Evolutionary conservation across 1,140 invertebrate species (phyloP).

Genomic region (Drosophila nasuta): DNA sequence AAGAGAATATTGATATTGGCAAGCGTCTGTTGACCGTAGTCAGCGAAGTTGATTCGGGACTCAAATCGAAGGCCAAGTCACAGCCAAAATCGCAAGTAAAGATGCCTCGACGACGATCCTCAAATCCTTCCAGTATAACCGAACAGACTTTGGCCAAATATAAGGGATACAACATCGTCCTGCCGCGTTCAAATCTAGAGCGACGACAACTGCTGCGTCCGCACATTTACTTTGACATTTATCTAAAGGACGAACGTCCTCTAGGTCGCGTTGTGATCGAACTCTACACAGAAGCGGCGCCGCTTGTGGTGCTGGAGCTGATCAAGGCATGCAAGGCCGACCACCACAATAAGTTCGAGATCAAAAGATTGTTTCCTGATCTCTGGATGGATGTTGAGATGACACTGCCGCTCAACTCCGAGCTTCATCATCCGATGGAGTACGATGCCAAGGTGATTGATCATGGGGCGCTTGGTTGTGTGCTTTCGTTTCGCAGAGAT

Average conservation of each 20-base stretch:
- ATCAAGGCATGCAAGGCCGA: constrained; percentile 59
- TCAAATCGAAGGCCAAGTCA: neutral
- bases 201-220: constrained; percentile 65
- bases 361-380: constrained; percentile 15
- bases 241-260: constrained; percentile 51
- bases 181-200: constrained; percentile 46
- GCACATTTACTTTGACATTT: constrained; percentile 64
- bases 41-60: constrained; percentile 55
- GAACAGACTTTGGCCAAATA: constrained; percentile 55
- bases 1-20: constrained; percentile 39
- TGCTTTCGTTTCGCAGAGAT: constrained; percentile 68
- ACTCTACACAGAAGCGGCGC: constrained; percentile 75
- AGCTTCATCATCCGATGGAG: constrained; percentile 49
- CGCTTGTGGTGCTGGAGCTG: constrained; percentile 68
- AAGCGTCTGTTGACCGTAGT: constrained; percentile 36
- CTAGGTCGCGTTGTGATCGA: constrained; percentile 68
- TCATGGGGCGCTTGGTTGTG: constrained; percentile 50
- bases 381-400: constrained; percentile 72
- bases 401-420: constrained; percentile 23
- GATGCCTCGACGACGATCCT: neutral
- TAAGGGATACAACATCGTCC: constrained; percentile 33
- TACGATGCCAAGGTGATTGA: constrained; percentile 72
- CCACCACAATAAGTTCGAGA: constrained; percentile 38
- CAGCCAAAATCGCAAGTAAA: neutral
- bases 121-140: constrained; percentile 21